Evolutionary conservation across 37 sponge, comb jelly and placozoan genomes (phyloP), one percentile per base, ranked within the genome.

Genomic region (Eunapius fragilis): DNA sequence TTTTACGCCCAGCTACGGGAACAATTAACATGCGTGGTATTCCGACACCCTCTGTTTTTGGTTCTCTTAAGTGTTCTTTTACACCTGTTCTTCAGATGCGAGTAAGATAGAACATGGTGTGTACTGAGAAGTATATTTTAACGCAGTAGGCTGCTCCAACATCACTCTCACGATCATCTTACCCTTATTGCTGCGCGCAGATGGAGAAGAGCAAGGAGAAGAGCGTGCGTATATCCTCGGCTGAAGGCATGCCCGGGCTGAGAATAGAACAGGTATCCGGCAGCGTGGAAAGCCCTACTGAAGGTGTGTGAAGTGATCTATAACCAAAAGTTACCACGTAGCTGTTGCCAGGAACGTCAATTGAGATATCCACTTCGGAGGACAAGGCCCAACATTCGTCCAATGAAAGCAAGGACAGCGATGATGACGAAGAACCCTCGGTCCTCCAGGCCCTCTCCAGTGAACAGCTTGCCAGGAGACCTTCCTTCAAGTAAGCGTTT

Each of bases 401-500:
- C 6, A 58, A 75, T 33, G 37, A 48, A 2, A 85, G 38, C 25
- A 68, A 74, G 33, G 87, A 75, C 31, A 78, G 77, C 33, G 88
- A 88, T 28, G 88, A 80, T 5, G 80, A 88, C 33, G 74, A 72
- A 31, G 87, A 86, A 33, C 87, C 87, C 25, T 86, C 87, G 3
- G 80, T 86, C 17, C 71, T 88, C 2, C 77, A 75, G 13, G 74
- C 88, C 9, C 80, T 89, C 25, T 88, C 89, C 27, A 88, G 79
- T 80, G 89, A 89, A 22, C 84, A 89, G 37, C 85, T 93, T 4
- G 87, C 87, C 2, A 86, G 93, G 50, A 83, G 93, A 37, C 83
- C 90, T 31, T 89, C 90, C 25, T 93, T 93, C 76, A 93, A 89
- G 93, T 93, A 17, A 87, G 84, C 70, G 13, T n/a, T 25, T 6